These are phyloP conservation scores for Perognathus longimembris DNA, from an alignment of 2,113 vertebrate species.

Conservation along the genomic window DNA sequence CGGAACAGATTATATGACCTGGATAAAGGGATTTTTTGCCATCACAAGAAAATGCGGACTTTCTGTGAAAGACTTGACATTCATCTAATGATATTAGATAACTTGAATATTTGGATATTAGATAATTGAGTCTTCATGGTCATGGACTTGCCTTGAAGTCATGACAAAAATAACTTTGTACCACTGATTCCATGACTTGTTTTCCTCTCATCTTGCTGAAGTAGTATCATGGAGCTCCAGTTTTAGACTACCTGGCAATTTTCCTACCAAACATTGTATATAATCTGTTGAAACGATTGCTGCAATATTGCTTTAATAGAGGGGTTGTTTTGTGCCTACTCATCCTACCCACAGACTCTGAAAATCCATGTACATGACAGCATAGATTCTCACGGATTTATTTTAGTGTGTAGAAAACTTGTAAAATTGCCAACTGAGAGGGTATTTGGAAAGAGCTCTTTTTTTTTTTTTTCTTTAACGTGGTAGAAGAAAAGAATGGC, in stretches of 20 bases:
- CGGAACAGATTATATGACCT: background rate
- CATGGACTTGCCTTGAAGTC: background rate
- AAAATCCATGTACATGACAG: background rate
- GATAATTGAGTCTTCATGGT: background rate
- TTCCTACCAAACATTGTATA: background rate
- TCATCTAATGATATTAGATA: background rate
- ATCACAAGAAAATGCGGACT: background rate
- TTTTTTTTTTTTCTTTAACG: too few relatives aligned
- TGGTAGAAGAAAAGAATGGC: too few relatives aligned
- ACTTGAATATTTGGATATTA: background rate
- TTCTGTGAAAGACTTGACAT: background rate
- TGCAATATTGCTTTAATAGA: background rate
- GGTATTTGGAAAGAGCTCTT: too few relatives aligned
- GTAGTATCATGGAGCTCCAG: background rate
- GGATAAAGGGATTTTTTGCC: background rate
- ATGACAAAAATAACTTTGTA: background rate
- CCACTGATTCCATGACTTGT: background rate
- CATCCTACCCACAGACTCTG: background rate
- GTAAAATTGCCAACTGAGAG: background rate
- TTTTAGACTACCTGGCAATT: background rate
- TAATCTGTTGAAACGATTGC: background rate
- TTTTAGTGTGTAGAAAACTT: background rate
- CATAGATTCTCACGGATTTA: background rate
- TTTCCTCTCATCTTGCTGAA: background rate
- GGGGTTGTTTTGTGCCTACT: background rate